These are phyloP conservation scores for Melanostoma scalare DNA, from an alignment of 2,888 invertebrate species.

Conservation along the genomic window DNA sequence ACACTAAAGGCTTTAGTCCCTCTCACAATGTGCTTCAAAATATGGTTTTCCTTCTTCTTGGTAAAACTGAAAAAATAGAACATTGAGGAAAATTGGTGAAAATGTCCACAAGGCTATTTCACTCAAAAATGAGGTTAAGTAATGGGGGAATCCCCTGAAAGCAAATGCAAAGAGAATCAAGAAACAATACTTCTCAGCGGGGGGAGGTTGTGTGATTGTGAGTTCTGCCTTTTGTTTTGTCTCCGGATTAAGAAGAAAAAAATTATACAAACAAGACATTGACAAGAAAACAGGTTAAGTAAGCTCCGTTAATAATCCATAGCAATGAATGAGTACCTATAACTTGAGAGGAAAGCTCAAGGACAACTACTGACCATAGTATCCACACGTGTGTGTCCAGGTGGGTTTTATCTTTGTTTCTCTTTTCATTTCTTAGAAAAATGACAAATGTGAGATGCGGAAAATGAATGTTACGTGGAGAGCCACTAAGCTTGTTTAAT, in stretches of 20 bases:
- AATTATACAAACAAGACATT: constrained; percentile 3
- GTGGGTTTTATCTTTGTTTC: constrained; percentile 6
- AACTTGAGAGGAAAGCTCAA: constrained; percentile 3
- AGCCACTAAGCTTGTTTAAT: constrained; percentile 47
- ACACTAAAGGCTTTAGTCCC: constrained; percentile 67
- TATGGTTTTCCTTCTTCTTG: constrained; percentile 52
- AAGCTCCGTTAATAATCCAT: constrained; percentile 66
- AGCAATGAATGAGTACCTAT: constrained; percentile 44
- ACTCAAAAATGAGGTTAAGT: constrained; percentile 65
- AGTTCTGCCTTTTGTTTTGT: constrained; percentile 15
- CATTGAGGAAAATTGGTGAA: constrained; percentile 21
- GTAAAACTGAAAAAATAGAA: neutral
- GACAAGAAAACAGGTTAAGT: constrained; percentile 55
- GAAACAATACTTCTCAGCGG: constrained; percentile 6
- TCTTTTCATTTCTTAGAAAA: neutral
- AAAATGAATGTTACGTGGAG: constrained; percentile 37
- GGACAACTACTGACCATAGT: constrained; percentile 31
- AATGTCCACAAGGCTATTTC: constrained; percentile 66
- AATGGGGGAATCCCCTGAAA: constrained; percentile 44
- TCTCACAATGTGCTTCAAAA: constrained; percentile 52
- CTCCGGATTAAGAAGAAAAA: constrained; percentile 26
- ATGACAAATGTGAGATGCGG: constrained; percentile 39
- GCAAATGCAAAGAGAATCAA: constrained; percentile 39
- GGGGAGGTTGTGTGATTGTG: no score
- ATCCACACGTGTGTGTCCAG: no score